Evolutionary conservation across 2,113 vertebrate genomes (phyloP).

Genomic region (Cathartes aura): DNA sequence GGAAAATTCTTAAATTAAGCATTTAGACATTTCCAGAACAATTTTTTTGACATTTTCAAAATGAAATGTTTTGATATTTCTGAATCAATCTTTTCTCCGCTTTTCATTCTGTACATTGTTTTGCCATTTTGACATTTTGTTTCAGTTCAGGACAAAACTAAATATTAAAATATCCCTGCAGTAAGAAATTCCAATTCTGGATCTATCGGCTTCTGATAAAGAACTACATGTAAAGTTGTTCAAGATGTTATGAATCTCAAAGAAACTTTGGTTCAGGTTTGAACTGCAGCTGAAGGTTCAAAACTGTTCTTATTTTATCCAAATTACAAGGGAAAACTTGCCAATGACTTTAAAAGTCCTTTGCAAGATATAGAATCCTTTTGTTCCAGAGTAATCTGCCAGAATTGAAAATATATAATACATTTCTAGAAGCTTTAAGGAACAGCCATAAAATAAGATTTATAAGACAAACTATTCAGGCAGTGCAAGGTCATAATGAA

Average conservation of each 20-base stretch:
- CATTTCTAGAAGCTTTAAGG: background rate
- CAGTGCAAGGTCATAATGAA: background rate
- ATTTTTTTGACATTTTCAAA: background rate
- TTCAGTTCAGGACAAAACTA: background rate
- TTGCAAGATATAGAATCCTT: background rate
- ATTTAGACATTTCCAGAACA: background rate
- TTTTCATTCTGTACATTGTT: background rate
- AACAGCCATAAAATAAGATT: background rate
- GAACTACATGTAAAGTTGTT: background rate
- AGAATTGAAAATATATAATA: background rate
- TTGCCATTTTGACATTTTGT: slow-evolving; percentile 12
- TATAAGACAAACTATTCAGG: background rate
- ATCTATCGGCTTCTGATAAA: slow-evolving; percentile 16
- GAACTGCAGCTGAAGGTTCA: background rate
- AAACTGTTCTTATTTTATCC: background rate
- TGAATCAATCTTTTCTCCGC: background rate
- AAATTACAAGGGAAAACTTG: background rate
- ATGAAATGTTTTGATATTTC: slow-evolving; percentile 35
- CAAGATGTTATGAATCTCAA: slow-evolving; percentile 6
- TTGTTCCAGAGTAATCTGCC: background rate
- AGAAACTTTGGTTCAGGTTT: background rate
- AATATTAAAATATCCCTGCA: background rate
- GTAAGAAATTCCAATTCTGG: background rate
- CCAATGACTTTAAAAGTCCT: background rate
- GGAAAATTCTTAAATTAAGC: background rate